These are phyloP conservation scores for Ascaphus truei DNA, from an alignment of 2,113 vertebrate genomes.

Conservation along the genomic window DNA sequence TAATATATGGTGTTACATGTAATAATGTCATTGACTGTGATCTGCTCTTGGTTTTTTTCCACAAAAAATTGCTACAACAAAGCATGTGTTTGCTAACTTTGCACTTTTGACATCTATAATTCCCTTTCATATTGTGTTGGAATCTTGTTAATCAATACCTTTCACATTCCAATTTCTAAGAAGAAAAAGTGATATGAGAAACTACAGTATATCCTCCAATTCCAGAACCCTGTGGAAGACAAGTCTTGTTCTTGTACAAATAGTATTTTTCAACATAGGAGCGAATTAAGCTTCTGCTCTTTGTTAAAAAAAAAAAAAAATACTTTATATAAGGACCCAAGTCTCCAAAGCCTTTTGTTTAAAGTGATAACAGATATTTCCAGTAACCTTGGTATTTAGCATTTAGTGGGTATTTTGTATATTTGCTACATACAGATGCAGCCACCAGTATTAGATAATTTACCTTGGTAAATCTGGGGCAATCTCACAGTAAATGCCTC, in stretches of 20 bases:
- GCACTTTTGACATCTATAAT: slow-evolving; percentile 35
- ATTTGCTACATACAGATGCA: too few species aligned
- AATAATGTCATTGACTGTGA: too few species aligned
- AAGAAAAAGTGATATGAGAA: neutral
- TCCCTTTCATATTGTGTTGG: slow-evolving; percentile 28
- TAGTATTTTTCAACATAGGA: neutral
- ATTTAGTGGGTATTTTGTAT: too few species aligned
- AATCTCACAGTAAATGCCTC: too few species aligned
- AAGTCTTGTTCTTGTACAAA: slow-evolving; percentile 2
- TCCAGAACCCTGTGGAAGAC: neutral
- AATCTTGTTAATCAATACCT: slow-evolving; percentile 34
- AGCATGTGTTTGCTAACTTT: slow-evolving; percentile 27
- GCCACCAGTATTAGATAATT: too few species aligned
- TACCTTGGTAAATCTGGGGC: too few species aligned
- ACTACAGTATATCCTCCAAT: slow-evolving; percentile 8
- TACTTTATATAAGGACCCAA: neutral
- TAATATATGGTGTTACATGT: too few species aligned
- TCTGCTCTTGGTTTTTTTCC: neutral
- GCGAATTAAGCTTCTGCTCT: neutral
- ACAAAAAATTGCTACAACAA: slow-evolving; percentile 6
- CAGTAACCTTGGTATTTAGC: too few species aligned
- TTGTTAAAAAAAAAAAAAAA: slow-evolving; percentile 13
- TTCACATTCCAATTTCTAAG: slow-evolving; percentile 26
- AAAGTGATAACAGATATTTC: too few species aligned
- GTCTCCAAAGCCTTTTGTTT: slow-evolving; percentile 1